Evolutionary conservation across 2,113 vertebrate species (phyloP).

Genomic region (Melanerpes aurifrons): DNA sequence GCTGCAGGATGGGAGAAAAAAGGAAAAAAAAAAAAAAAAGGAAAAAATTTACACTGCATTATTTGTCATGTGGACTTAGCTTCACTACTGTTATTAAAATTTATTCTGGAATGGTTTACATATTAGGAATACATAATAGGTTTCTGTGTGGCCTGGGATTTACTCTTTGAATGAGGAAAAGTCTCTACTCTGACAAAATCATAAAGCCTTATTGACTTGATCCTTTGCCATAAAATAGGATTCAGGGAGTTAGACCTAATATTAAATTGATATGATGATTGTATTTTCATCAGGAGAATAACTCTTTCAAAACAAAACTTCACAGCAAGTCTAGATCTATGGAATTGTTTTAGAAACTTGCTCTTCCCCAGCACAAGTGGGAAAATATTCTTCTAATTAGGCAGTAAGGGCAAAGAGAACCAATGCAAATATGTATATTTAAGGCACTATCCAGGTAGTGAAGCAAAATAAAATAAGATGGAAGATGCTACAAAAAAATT

Average conservation of each 20-base stretch:
- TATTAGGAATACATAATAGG: slow-evolving; percentile 52
- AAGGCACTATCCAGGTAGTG: background rate
- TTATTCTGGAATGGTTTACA: slow-evolving; percentile 50
- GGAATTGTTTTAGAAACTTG: slow-evolving; percentile 37
- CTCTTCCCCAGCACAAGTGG: background rate
- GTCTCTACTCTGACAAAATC: slow-evolving; percentile 47
- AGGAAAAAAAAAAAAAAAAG: slow-evolving; percentile 1
- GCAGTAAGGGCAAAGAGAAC: background rate
- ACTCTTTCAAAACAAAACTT: slow-evolving; percentile 22
- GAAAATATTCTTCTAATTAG: slow-evolving; percentile 31
- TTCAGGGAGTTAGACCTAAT: slow-evolving; percentile 44
- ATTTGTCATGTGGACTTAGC: slow-evolving; percentile 65
- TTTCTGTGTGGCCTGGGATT: slow-evolving; percentile 44
- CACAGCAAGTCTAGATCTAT: background rate
- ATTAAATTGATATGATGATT: slow-evolving; percentile 17
- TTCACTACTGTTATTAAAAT: slow-evolving; percentile 59
- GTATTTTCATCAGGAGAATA: slow-evolving; percentile 56
- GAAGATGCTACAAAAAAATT: background rate
- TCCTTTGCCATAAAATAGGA: slow-evolving; percentile 60
- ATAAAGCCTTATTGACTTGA: slow-evolving; percentile 66
- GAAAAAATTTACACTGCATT: slow-evolving; percentile 51
- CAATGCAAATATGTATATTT: background rate
- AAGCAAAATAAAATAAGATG: slow-evolving; percentile 10
- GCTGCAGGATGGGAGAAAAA: slow-evolving; percentile 38
- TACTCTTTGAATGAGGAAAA: slow-evolving; percentile 51